Percentiles rank a stretch among this genome's conserved stretches.
These are phyloP conservation scores for Siniperca scherzeri DNA, from an alignment of 2,797 vertebrate genomes.

Conservation along the genomic window DNA sequence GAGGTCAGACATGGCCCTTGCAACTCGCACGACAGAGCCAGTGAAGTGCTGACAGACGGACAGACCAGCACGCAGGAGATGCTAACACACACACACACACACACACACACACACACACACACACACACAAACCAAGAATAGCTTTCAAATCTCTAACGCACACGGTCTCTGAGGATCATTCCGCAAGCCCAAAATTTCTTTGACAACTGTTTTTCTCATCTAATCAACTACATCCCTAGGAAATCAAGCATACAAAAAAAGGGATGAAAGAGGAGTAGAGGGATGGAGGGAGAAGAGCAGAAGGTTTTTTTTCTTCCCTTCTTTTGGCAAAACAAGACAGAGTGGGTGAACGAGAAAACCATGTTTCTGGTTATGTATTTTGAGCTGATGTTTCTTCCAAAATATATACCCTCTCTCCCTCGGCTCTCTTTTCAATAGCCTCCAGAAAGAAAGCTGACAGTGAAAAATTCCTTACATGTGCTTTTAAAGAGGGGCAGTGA, in stretches of 20 bases:
- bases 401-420: background rate
- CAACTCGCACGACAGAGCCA: constrained; percentile 36
- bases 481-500: constrained; percentile 37
- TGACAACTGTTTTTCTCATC: constrained; percentile 79
- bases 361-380: constrained; percentile 52
- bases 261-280: constrained; percentile 28
- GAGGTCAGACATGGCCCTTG: constrained; percentile 44
- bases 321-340: constrained; percentile 47
- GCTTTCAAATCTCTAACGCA: constrained; percentile 26
- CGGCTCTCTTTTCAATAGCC: constrained; percentile 3
- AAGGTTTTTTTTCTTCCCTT: background rate
- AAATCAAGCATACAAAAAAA: constrained; percentile 47
- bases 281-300: constrained; percentile 17
- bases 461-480: constrained; percentile 46
- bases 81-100: constrained; percentile 16
- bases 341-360: constrained; percentile 53
- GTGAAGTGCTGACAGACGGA: constrained; percentile 48
- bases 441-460: constrained; percentile 25
- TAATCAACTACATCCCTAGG: constrained; percentile 60
- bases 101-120: constrained; percentile 18
- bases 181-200: constrained; percentile 49
- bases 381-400: constrained; percentile 26
- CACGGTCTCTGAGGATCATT: constrained; percentile 40
- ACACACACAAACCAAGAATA: constrained; percentile 41
- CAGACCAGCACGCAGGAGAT: constrained; percentile 18